Conservation (phyloP, 23 tunicate species). For the Diplosoma virens region DNA sequence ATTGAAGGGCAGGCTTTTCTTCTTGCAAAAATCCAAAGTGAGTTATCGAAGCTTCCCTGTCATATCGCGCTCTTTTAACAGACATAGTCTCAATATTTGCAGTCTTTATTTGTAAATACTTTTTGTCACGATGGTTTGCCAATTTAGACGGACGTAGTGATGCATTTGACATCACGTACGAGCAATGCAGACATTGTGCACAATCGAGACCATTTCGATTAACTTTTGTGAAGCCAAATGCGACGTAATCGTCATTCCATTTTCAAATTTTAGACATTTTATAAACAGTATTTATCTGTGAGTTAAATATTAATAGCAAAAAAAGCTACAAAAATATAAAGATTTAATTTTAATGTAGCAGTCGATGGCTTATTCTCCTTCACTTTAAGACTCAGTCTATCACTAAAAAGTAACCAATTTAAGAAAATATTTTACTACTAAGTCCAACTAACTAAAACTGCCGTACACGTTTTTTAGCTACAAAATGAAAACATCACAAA, state of each 20-base stretch:
- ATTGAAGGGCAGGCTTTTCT: conserved; percentile 39
- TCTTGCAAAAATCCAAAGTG: conserved; percentile 27
- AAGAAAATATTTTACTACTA: too few relatives aligned
- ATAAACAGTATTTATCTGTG: too few relatives aligned
- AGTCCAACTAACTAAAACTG: too few relatives aligned
- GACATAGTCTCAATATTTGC: conserved; percentile 15
- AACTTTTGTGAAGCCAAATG: conserved; percentile 30
- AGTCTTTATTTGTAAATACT: neutral
- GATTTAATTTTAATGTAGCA: too few relatives aligned
- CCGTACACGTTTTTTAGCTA: too few relatives aligned
- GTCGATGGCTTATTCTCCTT: too few relatives aligned
- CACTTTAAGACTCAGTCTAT: too few relatives aligned
- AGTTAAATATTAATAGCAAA: too few relatives aligned
- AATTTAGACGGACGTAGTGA: conserved; percentile 36
- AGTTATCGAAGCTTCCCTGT: conserved; percentile 36
- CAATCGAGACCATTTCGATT: conserved; percentile 28
- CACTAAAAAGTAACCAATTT: too few relatives aligned
- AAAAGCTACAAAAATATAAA: too few relatives aligned
- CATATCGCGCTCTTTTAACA: conserved; percentile 38
- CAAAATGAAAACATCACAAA: too few relatives aligned
- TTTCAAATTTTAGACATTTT: conserved; percentile 27
- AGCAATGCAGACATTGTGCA: conserved; percentile 38
- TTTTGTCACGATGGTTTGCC: conserved; percentile 28
- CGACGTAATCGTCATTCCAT: conserved; percentile 10
- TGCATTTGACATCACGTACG: conserved; percentile 32